phyloP scores from a whole-genome alignment of 1,140 invertebrate genomes.

The Elysia chlorotica region DNA sequence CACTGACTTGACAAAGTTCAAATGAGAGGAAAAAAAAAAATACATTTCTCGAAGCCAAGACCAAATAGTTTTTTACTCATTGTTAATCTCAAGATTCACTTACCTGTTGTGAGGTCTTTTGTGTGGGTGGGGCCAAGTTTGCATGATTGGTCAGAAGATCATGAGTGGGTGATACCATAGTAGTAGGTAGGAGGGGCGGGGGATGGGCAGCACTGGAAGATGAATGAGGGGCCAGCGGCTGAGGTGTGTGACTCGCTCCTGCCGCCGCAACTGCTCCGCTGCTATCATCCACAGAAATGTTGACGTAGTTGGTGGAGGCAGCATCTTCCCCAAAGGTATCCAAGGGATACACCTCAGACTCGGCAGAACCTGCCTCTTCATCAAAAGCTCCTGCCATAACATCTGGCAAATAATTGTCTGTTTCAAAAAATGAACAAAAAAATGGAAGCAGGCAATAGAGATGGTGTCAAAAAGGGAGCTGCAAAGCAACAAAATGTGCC shows the following conservation, averaged over 20 bases:
- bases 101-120: conserved; percentile 11
- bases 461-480: too few species aligned
- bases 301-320: conserved; percentile 38
- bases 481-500: too few species aligned
- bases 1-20: too few species aligned
- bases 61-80: not conserved
- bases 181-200: too few species aligned
- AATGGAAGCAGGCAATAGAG: too few species aligned
- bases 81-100: not conserved
- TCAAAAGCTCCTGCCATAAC: not conserved
- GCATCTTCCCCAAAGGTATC: conserved; percentile 18
- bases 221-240: too few species aligned
- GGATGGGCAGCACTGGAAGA: too few species aligned
- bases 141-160: conserved; percentile 45
- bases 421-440: too few species aligned
- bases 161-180: too few species aligned
- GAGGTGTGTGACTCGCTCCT: too few species aligned
- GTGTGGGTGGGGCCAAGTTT: conserved; percentile 30
- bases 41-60: conserved; percentile 4
- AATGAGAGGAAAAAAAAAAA: conserved; percentile 56
- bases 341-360: conserved; percentile 33
- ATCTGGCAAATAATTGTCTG: too few species aligned
- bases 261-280: not conserved
- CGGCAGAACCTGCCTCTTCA: too few species aligned
- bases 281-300: conserved; percentile 31